phyloP scores from a whole-genome alignment of 2,888 invertebrate genomes.

The Flexamia atlantica region DNA sequence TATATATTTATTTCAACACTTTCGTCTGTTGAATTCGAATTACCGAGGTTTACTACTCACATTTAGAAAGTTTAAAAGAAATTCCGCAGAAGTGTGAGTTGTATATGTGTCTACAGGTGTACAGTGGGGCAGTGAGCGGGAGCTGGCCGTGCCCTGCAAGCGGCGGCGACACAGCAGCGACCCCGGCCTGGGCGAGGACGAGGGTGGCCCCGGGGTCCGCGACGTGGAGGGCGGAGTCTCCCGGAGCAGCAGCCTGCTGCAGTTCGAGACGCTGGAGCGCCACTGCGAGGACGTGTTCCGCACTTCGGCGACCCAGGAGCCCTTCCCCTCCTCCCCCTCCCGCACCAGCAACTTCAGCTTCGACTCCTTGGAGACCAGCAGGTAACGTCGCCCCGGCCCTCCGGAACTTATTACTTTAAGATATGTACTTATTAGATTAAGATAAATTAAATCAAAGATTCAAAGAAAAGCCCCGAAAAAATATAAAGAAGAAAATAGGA shows the following conservation, averaged over 20 bases:
- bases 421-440: too few relatives aligned
- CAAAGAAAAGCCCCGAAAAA: too few relatives aligned
- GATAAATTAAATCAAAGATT: too few relatives aligned
- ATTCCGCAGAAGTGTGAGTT: too few relatives aligned
- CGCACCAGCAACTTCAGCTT: slow-evolving; percentile 66
- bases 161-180: slow-evolving; percentile 78
- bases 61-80: too few relatives aligned
- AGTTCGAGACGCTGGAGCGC: slow-evolving; percentile 90
- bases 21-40: too few relatives aligned
- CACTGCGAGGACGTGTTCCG: slow-evolving; percentile 79
- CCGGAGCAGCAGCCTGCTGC: slow-evolving; percentile 88
- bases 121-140: slow-evolving; percentile 83
- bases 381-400: too few relatives aligned
- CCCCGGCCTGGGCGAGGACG: slow-evolving; percentile 70
- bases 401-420: too few relatives aligned
- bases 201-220: slow-evolving; percentile 69
- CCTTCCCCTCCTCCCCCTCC: slow-evolving; percentile 69
- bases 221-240: slow-evolving; percentile 64
- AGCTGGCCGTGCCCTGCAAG: slow-evolving; percentile 86
- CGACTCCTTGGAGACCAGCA: slow-evolving; percentile 74
- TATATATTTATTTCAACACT: too few relatives aligned
- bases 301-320: slow-evolving; percentile 69
- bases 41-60: too few relatives aligned
- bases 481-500: too few relatives aligned
- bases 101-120: slow-evolving; percentile 74